Evolutionary conservation across 2,797 vertebrate species (phyloP).

Genomic region (Myripristis murdjan): DNA sequence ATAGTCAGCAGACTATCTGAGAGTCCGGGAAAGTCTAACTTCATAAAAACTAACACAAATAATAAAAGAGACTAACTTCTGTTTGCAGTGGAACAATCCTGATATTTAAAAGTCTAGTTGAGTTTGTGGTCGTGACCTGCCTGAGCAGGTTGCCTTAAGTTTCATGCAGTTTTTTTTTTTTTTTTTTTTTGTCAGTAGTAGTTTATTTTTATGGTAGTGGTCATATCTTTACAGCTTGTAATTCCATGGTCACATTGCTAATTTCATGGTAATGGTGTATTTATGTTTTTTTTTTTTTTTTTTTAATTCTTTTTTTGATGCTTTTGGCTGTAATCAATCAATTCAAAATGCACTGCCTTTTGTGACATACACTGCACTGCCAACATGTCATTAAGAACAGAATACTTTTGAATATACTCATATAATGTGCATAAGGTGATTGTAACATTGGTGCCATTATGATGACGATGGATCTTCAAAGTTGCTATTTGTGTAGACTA

Average conservation of each 20-base stretch:
- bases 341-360: constrained; percentile 81
- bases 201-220: constrained; percentile 60
- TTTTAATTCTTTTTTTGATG: constrained; percentile 64
- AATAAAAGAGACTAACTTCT: constrained; percentile 72
- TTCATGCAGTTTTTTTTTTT: no score
- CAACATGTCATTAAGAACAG: constrained; percentile 62
- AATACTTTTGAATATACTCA: constrained; percentile 55
- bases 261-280: constrained; percentile 73
- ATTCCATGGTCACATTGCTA: constrained; percentile 72
- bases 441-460: constrained; percentile 84
- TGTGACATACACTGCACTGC: constrained; percentile 74
- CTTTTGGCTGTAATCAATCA: constrained; percentile 85
- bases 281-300: constrained; percentile 63
- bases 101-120: constrained; percentile 64
- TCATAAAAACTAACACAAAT: constrained; percentile 68
- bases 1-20: constrained; percentile 49
- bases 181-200: constrained; percentile 49
- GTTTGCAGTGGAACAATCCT: constrained; percentile 80
- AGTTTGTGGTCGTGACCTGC: constrained; percentile 67
- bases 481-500: constrained; percentile 51
- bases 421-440: constrained; percentile 82
- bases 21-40: constrained; percentile 63
- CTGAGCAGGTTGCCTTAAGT: constrained; percentile 76
- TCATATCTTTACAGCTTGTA: constrained; percentile 75
- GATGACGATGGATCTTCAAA: constrained; percentile 42